These are phyloP conservation scores for Xenopus tropicalis DNA, from an alignment of 2,113 vertebrate species.

Conservation along the genomic window DNA sequence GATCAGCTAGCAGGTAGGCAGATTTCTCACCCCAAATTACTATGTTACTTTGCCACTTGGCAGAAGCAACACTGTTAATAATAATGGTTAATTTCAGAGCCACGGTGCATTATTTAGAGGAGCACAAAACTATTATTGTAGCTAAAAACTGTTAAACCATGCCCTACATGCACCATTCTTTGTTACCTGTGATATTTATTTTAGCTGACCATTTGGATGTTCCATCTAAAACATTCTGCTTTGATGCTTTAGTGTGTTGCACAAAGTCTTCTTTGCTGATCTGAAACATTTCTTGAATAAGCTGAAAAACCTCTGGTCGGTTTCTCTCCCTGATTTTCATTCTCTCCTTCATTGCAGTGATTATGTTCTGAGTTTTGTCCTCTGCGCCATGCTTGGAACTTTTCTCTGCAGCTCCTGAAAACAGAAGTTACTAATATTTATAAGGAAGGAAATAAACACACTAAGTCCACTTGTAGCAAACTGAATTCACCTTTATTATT, in stretches of 20 bases:
- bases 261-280: slow-evolving; percentile 86
- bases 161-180: too few species aligned
- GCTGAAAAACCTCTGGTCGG: slow-evolving; percentile 89
- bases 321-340: slow-evolving; percentile 98
- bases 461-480: too few species aligned
- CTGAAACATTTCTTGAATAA: slow-evolving; percentile 94
- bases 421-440: slow-evolving; percentile 9
- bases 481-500: too few species aligned
- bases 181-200: slow-evolving; percentile 89
- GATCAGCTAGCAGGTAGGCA: too few species aligned
- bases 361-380: slow-evolving; percentile 96
- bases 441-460: too few species aligned
- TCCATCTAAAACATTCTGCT: slow-evolving; percentile 91
- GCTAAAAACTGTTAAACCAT: too few species aligned
- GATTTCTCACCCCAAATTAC: too few species aligned
- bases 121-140: too few species aligned
- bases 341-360: slow-evolving; percentile 95
- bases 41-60: too few species aligned
- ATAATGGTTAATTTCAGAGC: too few species aligned
- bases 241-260: slow-evolving; percentile 85
- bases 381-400: slow-evolving; percentile 97
- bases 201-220: slow-evolving; percentile 99
- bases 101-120: too few species aligned
- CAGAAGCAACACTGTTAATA: too few species aligned
- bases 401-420: slow-evolving; percentile 92